These are phyloP conservation scores for Heptranchias perlo DNA, from an alignment of 2,113 vertebrate species.

Conservation along the genomic window DNA sequence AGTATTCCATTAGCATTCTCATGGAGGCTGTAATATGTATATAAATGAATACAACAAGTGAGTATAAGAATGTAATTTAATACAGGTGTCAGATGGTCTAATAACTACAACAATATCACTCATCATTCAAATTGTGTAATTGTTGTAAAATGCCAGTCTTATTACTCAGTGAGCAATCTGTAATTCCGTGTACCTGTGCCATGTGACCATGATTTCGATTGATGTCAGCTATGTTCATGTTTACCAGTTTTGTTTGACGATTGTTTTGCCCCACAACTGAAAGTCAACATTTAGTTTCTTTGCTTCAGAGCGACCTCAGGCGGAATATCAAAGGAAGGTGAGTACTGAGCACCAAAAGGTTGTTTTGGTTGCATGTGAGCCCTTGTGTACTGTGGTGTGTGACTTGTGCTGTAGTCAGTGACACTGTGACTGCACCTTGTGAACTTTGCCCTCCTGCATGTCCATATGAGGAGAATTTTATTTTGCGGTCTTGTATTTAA, in stretches of 20 bases:
- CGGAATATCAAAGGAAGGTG: slow-evolving; percentile 96
- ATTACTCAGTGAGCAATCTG: neutral
- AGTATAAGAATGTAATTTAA: neutral
- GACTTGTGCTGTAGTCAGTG: neutral
- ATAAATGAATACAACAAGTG: neutral
- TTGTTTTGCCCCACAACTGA: slow-evolving; percentile 18
- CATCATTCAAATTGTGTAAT: neutral
- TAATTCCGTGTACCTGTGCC: neutral
- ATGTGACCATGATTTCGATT: neutral
- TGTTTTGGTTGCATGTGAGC: slow-evolving; percentile 22
- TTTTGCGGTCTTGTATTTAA: neutral
- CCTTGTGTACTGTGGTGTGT: neutral
- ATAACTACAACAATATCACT: neutral
- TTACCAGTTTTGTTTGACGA: neutral
- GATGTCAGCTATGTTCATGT: neutral
- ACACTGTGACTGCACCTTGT: neutral
- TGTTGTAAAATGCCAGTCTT: neutral
- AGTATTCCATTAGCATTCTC: neutral
- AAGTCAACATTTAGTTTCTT: slow-evolving; percentile 67
- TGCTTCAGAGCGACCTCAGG: slow-evolving; percentile 93
- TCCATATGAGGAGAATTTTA: neutral
- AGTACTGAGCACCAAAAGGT: slow-evolving; percentile 60
- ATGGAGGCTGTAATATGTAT: neutral
- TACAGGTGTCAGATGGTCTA: neutral
- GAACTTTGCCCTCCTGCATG: slow-evolving; percentile 16